Evolutionary conservation across 2,797 vertebrate genomes (phyloP).

Genomic region (Onychomys arenicola): DNA sequence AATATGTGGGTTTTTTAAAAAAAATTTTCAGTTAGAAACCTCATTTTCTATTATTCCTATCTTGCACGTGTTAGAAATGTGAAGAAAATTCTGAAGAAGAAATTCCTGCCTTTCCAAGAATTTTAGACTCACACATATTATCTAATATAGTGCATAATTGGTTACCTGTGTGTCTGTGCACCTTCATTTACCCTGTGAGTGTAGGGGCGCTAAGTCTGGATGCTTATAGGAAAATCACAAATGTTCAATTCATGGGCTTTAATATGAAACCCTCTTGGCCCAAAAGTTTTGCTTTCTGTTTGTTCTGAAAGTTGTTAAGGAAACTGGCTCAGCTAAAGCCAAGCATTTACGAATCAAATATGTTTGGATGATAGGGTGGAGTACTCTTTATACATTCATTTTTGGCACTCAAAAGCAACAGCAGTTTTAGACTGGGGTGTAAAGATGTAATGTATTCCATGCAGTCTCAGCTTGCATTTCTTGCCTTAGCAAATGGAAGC

Average conservation of each 20-base stretch:
- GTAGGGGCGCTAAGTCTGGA: neutral
- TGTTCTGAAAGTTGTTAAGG: constrained; percentile 73
- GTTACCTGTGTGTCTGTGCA: neutral
- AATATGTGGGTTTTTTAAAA: neutral
- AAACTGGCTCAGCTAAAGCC: constrained; percentile 55
- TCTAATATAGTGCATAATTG: neutral
- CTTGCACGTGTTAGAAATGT: neutral
- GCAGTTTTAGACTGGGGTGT: neutral
- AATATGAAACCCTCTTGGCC: constrained; percentile 1
- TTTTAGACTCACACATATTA: neutral
- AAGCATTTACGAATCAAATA: constrained; percentile 50
- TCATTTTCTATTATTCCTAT: neutral
- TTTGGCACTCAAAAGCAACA: constrained; percentile 53
- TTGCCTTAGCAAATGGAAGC: constrained; percentile 44
- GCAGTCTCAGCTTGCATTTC: constrained; percentile 16
- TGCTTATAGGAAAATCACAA: constrained; percentile 16
- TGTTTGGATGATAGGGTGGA: constrained; percentile 42
- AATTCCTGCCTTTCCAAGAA: constrained; percentile 15
- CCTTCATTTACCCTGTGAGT: constrained; percentile 3
- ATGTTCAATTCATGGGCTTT: neutral
- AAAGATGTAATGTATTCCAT: constrained; percentile 17
- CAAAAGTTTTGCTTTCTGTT: constrained; percentile 65
- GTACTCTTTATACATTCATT: constrained; percentile 15
- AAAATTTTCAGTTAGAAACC: neutral
- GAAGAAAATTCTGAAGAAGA: constrained; percentile 30